Evolutionary conservation across 2,888 invertebrate genomes (phyloP).

Genomic region (Nephrotoma guestfalica): DNA sequence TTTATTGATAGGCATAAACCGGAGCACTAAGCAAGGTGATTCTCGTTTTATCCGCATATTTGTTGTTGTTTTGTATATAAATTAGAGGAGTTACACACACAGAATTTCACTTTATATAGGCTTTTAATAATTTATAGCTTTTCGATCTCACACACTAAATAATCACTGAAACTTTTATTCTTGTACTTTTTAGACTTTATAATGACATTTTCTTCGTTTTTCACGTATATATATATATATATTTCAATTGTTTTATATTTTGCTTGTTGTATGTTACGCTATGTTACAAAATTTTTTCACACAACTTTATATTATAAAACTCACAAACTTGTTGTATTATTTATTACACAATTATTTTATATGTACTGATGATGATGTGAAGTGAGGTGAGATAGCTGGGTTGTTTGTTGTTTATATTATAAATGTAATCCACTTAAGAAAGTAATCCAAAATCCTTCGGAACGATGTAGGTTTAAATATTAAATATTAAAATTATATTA

Average conservation of each 20-base stretch:
- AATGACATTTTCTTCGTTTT: not conserved
- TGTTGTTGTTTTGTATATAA: not conserved
- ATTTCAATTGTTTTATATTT: not conserved
- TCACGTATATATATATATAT: not conserved
- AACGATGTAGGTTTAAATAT: not conserved
- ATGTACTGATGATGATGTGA: not conserved
- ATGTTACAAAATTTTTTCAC: not conserved
- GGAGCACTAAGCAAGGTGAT: constrained; percentile 45
- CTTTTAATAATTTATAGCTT: not conserved
- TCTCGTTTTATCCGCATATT: constrained; percentile 51
- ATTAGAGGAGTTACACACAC: not conserved
- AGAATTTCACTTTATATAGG: not conserved
- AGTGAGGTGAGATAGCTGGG: not conserved
- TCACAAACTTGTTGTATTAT: not conserved
- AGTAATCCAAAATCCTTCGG: not conserved
- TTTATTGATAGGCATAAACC: constrained; percentile 39
- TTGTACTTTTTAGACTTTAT: not conserved
- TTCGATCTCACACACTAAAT: not conserved
- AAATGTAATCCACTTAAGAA: not conserved
- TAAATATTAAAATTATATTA: not conserved
- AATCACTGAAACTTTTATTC: not conserved
- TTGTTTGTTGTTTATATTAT: not conserved
- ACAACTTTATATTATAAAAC: not conserved
- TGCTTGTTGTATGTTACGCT: not conserved
- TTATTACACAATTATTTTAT: not conserved